A percentile compares a stretch with the other conserved stretches of the same genome.
Evolutionary conservation across 2,888 invertebrate species (phyloP).

Genomic region (Drosophila kanekoi): DNA sequence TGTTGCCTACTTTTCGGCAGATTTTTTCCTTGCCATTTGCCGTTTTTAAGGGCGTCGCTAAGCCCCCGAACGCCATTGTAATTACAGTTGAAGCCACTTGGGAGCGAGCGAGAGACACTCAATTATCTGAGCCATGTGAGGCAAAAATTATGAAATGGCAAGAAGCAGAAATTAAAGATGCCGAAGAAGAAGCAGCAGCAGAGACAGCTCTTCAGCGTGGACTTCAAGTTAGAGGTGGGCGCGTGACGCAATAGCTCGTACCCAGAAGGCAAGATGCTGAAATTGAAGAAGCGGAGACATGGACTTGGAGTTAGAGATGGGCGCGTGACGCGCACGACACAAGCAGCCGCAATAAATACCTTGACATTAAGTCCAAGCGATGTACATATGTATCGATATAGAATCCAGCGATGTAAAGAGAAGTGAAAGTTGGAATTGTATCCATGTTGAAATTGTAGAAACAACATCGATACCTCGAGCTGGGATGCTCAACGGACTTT

Average conservation of each 20-base stretch:
- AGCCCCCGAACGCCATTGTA: slow-evolving; percentile 47
- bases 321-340: too few relatives aligned
- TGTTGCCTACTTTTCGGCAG: slow-evolving; percentile 45
- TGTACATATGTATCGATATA: too few relatives aligned
- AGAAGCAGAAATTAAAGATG: neutral
- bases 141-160: slow-evolving; percentile 46
- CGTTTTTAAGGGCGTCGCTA: slow-evolving; percentile 29
- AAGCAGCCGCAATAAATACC: too few relatives aligned
- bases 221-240: neutral
- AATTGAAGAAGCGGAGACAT: neutral
- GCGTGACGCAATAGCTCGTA: too few relatives aligned
- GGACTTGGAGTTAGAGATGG: slow-evolving; percentile 1
- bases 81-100: slow-evolving; percentile 69
- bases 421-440: too few relatives aligned
- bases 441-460: too few relatives aligned
- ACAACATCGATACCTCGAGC: too few relatives aligned
- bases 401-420: too few relatives aligned
- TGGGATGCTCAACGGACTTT: too few relatives aligned
- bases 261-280: slow-evolving; percentile 10
- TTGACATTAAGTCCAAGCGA: too few relatives aligned
- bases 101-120: slow-evolving; percentile 35
- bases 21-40: slow-evolving; percentile 16
- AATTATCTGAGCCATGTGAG: slow-evolving; percentile 28
- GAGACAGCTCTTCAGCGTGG: neutral
- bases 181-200: neutral